These are phyloP conservation scores for Napeogenes sylphis DNA, from an alignment of 2,888 invertebrate species.

Conservation along the genomic window DNA sequence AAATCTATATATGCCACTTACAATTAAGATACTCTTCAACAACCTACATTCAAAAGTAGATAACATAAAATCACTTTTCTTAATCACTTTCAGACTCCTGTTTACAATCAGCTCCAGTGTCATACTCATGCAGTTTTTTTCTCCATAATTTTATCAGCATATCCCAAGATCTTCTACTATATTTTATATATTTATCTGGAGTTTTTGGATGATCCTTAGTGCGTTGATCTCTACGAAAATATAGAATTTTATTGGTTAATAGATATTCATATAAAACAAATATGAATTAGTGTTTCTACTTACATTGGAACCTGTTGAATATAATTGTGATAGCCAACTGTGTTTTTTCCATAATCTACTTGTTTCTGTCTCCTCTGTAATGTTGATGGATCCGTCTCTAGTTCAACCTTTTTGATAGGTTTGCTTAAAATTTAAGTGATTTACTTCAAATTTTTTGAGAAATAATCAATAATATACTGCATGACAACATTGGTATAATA, in stretches of 20 bases:
- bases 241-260: too few species aligned
- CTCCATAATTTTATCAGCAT: constrained; percentile 92
- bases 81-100: constrained; percentile 29
- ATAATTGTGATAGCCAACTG: constrained; percentile 90
- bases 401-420: constrained; percentile 50
- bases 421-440: constrained; percentile 37
- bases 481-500: not conserved
- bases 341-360: constrained; percentile 96
- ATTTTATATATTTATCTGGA: constrained; percentile 91
- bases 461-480: constrained; percentile 5
- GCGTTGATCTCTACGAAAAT: constrained; percentile 73
- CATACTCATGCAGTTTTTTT: constrained; percentile 88
- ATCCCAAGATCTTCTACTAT: constrained; percentile 96
- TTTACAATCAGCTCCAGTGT: constrained; percentile 58
- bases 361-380: constrained; percentile 92
- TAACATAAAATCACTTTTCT: constrained; percentile 14
- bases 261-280: not conserved
- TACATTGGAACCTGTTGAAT: constrained; percentile 82
- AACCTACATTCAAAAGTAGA: constrained; percentile 10
- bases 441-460: constrained; percentile 4
- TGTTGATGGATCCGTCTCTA: constrained; percentile 84
- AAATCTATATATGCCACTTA: too few species aligned
- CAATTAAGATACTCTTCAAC: constrained; percentile 9
- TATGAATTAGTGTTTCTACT: constrained; percentile 43
- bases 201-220: constrained; percentile 89